Percentiles rank a stretch among this genome's conserved stretches.
Conservation (phyloP, 2,113 vertebrate species). For the Caretta caretta region DNA sequence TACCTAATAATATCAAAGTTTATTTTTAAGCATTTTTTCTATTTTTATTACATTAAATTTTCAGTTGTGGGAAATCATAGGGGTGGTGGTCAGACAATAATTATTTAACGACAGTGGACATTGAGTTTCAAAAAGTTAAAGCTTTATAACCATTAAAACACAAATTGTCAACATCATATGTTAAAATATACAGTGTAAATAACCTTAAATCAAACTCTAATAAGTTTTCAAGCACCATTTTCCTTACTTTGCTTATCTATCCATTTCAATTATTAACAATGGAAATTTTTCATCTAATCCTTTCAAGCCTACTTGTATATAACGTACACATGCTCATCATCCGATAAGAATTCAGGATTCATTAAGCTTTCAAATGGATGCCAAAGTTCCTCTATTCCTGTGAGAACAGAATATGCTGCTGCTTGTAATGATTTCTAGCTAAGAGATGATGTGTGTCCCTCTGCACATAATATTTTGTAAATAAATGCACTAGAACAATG, state of each 20-base stretch:
- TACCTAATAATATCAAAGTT: too few species aligned
- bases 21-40: too few species aligned
- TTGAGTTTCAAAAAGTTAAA: neutral
- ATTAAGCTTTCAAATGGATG: too few species aligned
- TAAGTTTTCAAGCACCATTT: neutral
- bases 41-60: neutral
- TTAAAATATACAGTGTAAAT: neutral
- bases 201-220: neutral
- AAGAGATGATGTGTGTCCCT: accelerated
- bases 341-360: neutral
- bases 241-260: neutral
- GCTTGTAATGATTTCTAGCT: neutral
- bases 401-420: neutral
- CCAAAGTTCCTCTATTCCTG: neutral
- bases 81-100: neutral
- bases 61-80: neutral
- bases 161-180: neutral
- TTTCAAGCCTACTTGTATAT: neutral
- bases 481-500: neutral
- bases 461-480: neutral
- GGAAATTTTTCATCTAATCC: too few species aligned
- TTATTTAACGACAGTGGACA: neutral
- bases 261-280: too few species aligned
- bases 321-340: neutral
- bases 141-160: neutral